Conservation (phyloP, 2,113 vertebrate species). For the Platycercus adscitus region DNA sequence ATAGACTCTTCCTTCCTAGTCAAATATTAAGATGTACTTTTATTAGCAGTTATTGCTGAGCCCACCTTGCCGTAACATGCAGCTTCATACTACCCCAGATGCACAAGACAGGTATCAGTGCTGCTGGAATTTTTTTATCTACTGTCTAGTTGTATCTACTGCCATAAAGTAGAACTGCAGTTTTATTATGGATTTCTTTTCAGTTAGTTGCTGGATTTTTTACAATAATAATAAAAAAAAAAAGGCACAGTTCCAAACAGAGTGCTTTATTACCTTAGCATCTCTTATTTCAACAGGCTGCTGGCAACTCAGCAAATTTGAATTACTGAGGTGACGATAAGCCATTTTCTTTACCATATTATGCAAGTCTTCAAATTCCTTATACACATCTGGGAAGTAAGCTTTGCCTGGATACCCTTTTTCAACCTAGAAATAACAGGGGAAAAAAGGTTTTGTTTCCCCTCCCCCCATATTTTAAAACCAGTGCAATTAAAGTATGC, state of each 20-base stretch:
- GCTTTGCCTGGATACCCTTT: constrained; percentile 74
- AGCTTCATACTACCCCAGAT: neutral
- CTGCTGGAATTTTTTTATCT: neutral
- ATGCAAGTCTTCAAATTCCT: constrained; percentile 92
- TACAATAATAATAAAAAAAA: neutral
- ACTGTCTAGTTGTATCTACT: neutral
- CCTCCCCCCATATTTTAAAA: neutral
- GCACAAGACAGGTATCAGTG: neutral
- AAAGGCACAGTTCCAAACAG: neutral
- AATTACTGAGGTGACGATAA: constrained; percentile 83
- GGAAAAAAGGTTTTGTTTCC: neutral
- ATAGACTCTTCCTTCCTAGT: neutral
- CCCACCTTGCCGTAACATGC: neutral
- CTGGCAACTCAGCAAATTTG: constrained; percentile 57
- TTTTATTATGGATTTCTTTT: neutral
- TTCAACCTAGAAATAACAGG: constrained; percentile 79
- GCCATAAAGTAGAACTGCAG: neutral
- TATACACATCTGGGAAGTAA: constrained; percentile 89
- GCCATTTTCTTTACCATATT: constrained; percentile 85
- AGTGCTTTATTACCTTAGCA: constrained; percentile 78
- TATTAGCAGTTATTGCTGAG: neutral
- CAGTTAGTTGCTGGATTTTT: neutral
- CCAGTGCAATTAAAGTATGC: neutral
- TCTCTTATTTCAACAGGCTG: constrained; percentile 84
- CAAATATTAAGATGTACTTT: neutral